Base-by-base conservation (phyloP, 2,888 invertebrate genomes). In the Cryptosula pallasiana region DNA sequence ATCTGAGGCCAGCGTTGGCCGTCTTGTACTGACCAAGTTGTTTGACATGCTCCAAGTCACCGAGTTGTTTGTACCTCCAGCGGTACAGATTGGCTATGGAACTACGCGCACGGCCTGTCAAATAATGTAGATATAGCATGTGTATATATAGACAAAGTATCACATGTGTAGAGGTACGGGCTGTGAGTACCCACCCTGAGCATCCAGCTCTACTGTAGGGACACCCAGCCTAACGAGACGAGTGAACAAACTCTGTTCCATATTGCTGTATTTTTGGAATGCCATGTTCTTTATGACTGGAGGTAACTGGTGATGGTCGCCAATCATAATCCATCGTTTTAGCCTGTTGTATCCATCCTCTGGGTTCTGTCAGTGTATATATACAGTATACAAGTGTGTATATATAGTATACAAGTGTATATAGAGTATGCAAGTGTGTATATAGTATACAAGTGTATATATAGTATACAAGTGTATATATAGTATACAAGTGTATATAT, bases 251-350 rank as follows among this genome's bases (percentile, higher is more conserved):
- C 95, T 95, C 87, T 99, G 99, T 81, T 99, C 99, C 98, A 99
- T 98, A 82, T 99, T 99, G 72, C 95, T 96, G 86, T 95, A 99
- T 84, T 99, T 99, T 86, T 99, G 98, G 87, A 99, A 99, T 5
- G 99, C 98, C 94, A 98, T 97, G 85, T 99, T 99, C 87, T 99
- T 99, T 69, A 99, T 97, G 16, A 99, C 97, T 0, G 99, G 99
- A 0, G 99, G 99, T 78, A 99, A 87, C 86, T 99, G 99, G 86
- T 99, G 96, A 86, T 99, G 99, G 86, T 89, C 98, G 0, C 99
- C 99, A 80, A 99, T 99, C 99, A 99, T 99, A 78, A 99, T 97
- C 98, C 99, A 99, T 23, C 99, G 89, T 86, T 99, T 99, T 74
- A 99, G 87, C 0, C 98, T 89, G 81, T 95, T 97, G 77, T 91